phyloP scores from a whole-genome alignment of 2,113 vertebrate species.

The Antennarius striatus region DNA sequence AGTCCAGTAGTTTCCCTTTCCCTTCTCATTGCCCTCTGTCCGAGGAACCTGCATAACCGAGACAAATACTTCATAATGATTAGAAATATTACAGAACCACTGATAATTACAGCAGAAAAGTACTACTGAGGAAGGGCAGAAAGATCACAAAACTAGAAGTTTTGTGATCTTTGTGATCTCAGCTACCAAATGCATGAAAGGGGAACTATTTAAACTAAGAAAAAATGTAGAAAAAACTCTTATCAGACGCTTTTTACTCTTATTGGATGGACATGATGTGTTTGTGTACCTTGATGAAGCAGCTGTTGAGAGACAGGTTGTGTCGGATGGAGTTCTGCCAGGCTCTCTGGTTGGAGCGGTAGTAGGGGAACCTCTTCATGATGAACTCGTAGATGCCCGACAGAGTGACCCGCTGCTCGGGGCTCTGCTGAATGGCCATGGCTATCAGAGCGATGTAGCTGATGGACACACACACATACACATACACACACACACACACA shows the following conservation, averaged over 20 bases:
- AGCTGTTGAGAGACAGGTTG: constrained; percentile 98
- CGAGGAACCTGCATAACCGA: constrained; percentile 86
- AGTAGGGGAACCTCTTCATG: constrained; percentile 95
- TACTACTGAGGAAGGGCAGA: too few relatives aligned
- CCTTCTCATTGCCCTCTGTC: constrained; percentile 92
- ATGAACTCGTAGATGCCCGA: constrained; percentile 99
- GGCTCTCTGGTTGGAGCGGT: constrained; percentile 95
- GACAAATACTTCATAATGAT: not conserved
- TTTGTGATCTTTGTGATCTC: too few relatives aligned
- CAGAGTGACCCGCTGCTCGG: constrained; percentile 91
- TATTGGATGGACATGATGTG: not conserved
- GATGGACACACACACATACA: constrained; percentile 52
- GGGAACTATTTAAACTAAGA: not conserved
- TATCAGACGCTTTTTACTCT: too few relatives aligned
- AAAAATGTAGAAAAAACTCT: too few relatives aligned
- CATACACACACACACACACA: not conserved
- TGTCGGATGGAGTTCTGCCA: constrained; percentile 99
- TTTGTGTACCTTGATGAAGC: constrained; percentile 91
- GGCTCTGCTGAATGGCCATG: constrained; percentile 98
- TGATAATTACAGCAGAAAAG: not conserved
- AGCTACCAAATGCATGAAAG: not conserved
- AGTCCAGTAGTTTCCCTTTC: constrained; percentile 98
- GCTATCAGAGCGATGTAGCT: constrained; percentile 98
- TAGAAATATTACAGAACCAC: not conserved
- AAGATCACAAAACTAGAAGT: not conserved